These are phyloP conservation scores for Anagyrus pseudococci DNA, from an alignment of 2,888 invertebrate genomes.

Conservation along the genomic window DNA sequence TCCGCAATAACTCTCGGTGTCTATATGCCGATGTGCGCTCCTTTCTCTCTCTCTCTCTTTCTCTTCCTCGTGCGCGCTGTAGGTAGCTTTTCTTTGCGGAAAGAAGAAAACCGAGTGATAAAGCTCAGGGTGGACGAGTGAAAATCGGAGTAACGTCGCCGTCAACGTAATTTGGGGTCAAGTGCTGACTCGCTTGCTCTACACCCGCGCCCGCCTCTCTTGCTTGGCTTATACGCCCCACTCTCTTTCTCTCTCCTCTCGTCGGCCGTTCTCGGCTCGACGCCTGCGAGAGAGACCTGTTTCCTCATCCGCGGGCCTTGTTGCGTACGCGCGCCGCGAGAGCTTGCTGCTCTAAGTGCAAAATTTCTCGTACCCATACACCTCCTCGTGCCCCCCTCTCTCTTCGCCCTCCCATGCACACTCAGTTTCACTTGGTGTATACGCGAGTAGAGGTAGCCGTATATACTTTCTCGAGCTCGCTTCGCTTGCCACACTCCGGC, in stretches of 20 bases:
- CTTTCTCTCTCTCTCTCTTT: too few species aligned
- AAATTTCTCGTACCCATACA: neutral
- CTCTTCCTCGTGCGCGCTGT: too few species aligned
- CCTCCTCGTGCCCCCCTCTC: too few species aligned
- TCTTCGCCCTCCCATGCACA: too few species aligned
- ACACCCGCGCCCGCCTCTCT: neutral
- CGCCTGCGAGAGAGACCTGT: conserved; percentile 2
- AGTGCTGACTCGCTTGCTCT: conserved; percentile 24
- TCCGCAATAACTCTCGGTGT: too few species aligned
- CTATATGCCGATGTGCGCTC: too few species aligned
- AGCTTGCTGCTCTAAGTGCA: neutral
- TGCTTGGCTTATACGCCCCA: conserved; percentile 5
- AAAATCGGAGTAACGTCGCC: neutral
- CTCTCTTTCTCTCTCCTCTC: neutral
- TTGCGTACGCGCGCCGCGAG: neutral
- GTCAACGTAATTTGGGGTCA: conserved; percentile 31
- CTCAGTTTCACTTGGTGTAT: too few species aligned
- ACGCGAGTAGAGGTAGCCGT: too few species aligned
- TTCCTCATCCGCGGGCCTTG: neutral
- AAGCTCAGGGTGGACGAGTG: neutral
- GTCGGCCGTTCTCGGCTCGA: neutral
- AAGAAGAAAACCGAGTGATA: too few species aligned
- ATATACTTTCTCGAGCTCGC: neutral
- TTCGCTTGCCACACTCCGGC: neutral
- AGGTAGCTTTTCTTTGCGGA: too few species aligned